These are phyloP conservation scores for Caenorhabditis latens DNA, from an alignment of 1,140 invertebrate species.

Conservation along the genomic window DNA sequence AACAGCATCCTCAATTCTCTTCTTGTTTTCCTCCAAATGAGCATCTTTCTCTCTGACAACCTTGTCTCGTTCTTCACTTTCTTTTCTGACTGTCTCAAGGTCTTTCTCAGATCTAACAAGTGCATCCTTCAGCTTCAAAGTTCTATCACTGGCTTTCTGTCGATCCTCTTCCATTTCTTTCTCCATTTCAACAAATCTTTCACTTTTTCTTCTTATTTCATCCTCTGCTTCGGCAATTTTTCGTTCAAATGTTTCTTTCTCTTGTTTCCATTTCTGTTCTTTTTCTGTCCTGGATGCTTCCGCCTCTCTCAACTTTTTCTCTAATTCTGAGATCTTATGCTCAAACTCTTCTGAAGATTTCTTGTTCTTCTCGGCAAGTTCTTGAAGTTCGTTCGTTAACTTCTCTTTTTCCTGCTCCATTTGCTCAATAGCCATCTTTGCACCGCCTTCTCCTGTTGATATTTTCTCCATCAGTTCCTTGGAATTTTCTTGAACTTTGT, in stretches of 20 bases:
- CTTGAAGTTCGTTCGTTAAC: constrained; percentile 9
- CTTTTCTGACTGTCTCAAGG: neutral
- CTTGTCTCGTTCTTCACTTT: constrained; percentile 32
- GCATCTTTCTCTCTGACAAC: constrained; percentile 58
- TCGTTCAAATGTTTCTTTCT: constrained; percentile 25
- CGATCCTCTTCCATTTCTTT: constrained; percentile 54
- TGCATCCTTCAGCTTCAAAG: constrained; percentile 57
- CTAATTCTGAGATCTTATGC: constrained; percentile 10
- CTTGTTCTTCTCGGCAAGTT: neutral
- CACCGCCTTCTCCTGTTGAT: constrained; percentile 60
- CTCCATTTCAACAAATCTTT: constrained; percentile 59
- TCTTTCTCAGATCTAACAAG: constrained; percentile 2
- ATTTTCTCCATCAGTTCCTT: constrained; percentile 57
- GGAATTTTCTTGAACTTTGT: constrained; percentile 38
- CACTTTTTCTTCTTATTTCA: constrained; percentile 57
- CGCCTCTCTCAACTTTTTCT: constrained; percentile 43
- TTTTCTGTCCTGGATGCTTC: constrained; percentile 35
- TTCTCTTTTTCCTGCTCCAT: constrained; percentile 54
- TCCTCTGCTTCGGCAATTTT: constrained; percentile 52
- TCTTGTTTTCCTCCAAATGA: constrained; percentile 56
- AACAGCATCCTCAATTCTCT: constrained; percentile 59
- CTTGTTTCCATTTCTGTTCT: constrained; percentile 50
- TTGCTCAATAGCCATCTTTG: constrained; percentile 60
- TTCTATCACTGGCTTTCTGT: constrained; percentile 35
- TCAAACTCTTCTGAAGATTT: constrained; percentile 50